Evolutionary conservation across 2,113 vertebrate species (phyloP).

Genomic region (Chascanopsetta lugubris): DNA sequence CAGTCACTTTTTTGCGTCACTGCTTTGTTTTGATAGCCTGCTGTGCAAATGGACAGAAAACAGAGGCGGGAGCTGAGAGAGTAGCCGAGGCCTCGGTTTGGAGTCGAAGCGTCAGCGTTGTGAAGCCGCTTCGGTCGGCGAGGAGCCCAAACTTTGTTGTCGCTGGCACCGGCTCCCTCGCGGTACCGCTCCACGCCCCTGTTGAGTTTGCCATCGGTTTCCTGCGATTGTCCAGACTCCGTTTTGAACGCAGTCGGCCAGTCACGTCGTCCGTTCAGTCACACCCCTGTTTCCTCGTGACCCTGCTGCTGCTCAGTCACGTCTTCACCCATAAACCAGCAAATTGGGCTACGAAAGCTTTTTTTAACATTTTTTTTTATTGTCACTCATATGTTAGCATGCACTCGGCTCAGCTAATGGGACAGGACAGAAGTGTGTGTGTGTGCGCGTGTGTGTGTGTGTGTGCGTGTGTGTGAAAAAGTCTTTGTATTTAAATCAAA

Average conservation of each 20-base stretch:
- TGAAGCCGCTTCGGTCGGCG: neutral
- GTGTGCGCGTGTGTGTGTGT: conserved; percentile 3
- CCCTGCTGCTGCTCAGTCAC: conserved; percentile 27
- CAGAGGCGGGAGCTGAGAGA: neutral
- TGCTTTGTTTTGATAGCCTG: conserved; percentile 19
- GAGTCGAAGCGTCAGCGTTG: neutral
- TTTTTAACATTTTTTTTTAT: neutral
- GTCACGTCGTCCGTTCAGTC: conserved; percentile 6
- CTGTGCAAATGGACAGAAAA: conserved; percentile 15
- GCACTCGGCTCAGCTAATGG: neutral
- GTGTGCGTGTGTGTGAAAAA: conserved; percentile 7
- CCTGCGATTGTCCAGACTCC: neutral
- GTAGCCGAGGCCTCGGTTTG: neutral
- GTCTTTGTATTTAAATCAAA: conserved; percentile 18
- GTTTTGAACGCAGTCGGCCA: conserved; percentile 1
- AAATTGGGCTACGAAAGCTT: conserved; percentile 25
- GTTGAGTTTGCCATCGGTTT: neutral
- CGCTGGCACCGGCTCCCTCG: too few species aligned
- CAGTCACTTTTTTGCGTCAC: conserved; percentile 62
- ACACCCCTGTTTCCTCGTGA: conserved; percentile 16
- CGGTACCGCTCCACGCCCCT: neutral
- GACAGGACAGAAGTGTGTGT: neutral
- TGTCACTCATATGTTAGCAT: neutral
- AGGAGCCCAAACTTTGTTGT: neutral
- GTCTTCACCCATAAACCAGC: conserved; percentile 57